phyloP scores from a whole-genome alignment of 1,140 invertebrate species.

The Drosophila setifemur region DNA sequence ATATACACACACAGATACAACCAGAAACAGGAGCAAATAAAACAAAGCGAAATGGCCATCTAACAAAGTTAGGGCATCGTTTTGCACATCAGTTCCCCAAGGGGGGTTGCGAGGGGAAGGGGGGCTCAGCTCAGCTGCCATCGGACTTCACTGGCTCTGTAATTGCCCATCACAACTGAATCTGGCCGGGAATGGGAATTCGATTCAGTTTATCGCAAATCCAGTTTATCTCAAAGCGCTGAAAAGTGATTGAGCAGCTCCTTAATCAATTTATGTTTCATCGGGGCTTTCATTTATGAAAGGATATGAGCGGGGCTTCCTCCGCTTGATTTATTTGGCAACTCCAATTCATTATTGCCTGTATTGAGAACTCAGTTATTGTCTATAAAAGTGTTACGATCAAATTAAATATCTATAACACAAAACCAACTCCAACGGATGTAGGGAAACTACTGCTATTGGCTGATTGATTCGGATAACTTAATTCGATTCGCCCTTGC shows the following conservation, averaged over 20 bases:
- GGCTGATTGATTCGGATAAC: constrained; percentile 8
- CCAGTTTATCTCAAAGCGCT: constrained; percentile 40
- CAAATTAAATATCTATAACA: no score
- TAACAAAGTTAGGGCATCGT: constrained; percentile 35
- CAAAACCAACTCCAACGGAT: no score
- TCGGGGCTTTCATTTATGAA: constrained; percentile 11
- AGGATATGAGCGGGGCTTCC: background rate
- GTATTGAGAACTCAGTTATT: no score
- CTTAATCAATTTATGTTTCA: constrained; percentile 32
- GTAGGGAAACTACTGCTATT: background rate
- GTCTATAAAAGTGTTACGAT: no score
- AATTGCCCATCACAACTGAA: constrained; percentile 29
- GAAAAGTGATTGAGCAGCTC: constrained; percentile 38
- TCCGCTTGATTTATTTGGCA: constrained; percentile 13
- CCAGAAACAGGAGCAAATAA: constrained; percentile 6
- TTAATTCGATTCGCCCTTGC: background rate
- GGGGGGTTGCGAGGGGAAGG: background rate
- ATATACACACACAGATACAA: background rate
- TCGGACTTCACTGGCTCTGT: background rate
- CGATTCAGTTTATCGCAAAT: constrained; percentile 2
- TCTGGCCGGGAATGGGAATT: constrained; percentile 3
- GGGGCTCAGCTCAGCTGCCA: background rate
- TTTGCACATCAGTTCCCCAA: constrained; percentile 28
- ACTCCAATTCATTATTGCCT: no score
- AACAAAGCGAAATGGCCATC: constrained; percentile 36